A percentile compares a stretch with the other conserved stretches of the same genome.
phyloP scores from a whole-genome alignment of 2,797 vertebrate genomes.

The Pyrocephalus nanus region DNA sequence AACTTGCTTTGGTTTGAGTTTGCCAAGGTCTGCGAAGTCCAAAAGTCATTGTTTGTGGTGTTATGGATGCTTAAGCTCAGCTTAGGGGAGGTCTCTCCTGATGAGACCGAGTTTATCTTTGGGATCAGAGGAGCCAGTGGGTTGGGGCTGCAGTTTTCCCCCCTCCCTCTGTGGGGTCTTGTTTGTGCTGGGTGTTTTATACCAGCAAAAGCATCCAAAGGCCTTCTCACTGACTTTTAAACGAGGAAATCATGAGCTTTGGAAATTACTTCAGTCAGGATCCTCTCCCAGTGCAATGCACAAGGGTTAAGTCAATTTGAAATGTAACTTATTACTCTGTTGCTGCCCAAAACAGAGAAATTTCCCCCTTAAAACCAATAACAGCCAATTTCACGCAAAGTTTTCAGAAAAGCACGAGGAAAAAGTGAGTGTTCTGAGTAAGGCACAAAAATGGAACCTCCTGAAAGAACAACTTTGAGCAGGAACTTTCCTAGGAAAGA shows the following conservation, averaged over 20 bases:
- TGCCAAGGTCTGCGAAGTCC: background rate
- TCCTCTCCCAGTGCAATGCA: fast-evolving
- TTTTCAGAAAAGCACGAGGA: fast-evolving
- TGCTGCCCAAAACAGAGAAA: background rate
- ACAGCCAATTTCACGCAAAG: background rate
- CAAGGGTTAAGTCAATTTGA: background rate
- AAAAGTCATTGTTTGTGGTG: fast-evolving
- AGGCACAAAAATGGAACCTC: background rate
- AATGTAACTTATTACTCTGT: background rate
- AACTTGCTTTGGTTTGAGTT: background rate
- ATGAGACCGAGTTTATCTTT: background rate
- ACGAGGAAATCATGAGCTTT: background rate
- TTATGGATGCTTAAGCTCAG: fast-evolving
- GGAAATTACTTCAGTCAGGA: background rate
- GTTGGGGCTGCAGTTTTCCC: background rate
- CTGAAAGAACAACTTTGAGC: background rate
- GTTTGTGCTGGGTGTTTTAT: background rate
- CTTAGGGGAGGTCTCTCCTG: background rate
- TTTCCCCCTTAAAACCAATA: fast-evolving
- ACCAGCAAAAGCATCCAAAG: background rate
- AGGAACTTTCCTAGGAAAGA: background rate
- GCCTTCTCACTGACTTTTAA: background rate
- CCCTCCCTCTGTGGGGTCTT: no score
- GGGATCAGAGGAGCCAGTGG: background rate
- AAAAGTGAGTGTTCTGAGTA: background rate